phyloP scores from a whole-genome alignment of 2,113 vertebrate species.

The Butorides virescens region DNA sequence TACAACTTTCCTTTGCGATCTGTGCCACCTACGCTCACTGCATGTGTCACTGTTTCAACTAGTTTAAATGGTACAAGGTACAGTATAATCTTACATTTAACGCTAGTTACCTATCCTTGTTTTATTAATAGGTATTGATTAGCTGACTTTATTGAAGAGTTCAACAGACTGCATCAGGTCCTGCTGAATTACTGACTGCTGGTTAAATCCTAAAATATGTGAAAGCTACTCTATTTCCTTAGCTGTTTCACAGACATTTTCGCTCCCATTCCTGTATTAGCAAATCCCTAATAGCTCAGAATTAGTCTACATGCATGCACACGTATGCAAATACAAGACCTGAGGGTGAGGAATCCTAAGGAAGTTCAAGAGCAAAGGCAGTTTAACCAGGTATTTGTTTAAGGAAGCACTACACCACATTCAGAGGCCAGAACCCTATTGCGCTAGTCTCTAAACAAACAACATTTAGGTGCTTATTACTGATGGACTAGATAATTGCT shows the following conservation, averaged over 20 bases:
- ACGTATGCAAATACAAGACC: slow-evolving; percentile 1
- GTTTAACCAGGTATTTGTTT: neutral
- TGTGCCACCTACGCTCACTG: fast-evolving
- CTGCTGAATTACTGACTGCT: neutral
- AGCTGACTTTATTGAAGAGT: neutral
- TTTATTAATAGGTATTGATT: neutral
- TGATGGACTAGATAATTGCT: neutral
- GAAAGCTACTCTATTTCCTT: neutral
- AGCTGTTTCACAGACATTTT: neutral
- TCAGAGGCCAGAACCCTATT: neutral
- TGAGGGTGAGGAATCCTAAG: neutral
- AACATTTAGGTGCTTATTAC: neutral
- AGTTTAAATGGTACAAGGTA: neutral
- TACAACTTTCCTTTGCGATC: neutral
- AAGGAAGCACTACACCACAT: neutral
- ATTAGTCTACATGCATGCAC: neutral
- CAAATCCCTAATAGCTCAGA: neutral
- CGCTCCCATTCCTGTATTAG: neutral
- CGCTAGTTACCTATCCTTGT: neutral
- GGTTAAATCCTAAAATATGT: neutral
- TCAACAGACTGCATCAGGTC: neutral
- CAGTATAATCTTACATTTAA: neutral
- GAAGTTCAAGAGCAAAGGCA: neutral
- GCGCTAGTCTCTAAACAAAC: neutral
- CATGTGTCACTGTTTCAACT: neutral